Evolutionary conservation across 2,888 invertebrate species (phyloP), one percentile per base, ranked within the genome.

Genomic region (Cantharis lateralis): DNA sequence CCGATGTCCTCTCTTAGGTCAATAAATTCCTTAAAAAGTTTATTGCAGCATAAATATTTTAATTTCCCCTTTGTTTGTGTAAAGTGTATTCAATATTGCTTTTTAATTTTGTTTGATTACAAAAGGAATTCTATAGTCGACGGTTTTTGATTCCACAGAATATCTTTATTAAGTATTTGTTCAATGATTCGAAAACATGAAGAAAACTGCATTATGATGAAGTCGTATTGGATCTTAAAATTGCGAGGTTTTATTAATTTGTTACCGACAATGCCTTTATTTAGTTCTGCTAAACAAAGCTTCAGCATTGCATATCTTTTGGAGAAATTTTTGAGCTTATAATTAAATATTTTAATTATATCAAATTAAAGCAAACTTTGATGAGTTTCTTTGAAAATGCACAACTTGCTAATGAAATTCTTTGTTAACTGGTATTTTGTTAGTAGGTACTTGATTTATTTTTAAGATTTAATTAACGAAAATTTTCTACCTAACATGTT

Each of bases 311-410:
- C 71, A 71, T 74, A 73, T 77, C 74, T 77, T 72, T 74, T 70
- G 10, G 76, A 79, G 78, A 81, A 82, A 82, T 82, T 80, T 80
- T 79, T 72, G 78, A 81, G 81, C 80, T 80, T 80, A 81, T 83
- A 82, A 83, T 83, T 82, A 83, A 82, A 83, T 83, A 83, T 82
- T 83, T 82, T 83, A 83, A 83, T 83, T 83, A 83, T 81, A 79
- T 79, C 75, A 77, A 80, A 79, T 78, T 79, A 73, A 72, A 79
- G 77, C 81, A 77, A 80, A 80, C 80, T 81, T 81, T 79, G 79
- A 78, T 76, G 79, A 81, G 78, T 79, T 81, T 80, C 82, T 82
- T 83, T 82, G 82, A 82, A 76, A 81, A 75, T 79, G 80, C 80
- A 77, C 76, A 80, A 82, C 78, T 81, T 80, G 78, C 81, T 81